phyloP scores from a whole-genome alignment of 1,140 invertebrate genomes.

The Wiebesia pumilae region DNA sequence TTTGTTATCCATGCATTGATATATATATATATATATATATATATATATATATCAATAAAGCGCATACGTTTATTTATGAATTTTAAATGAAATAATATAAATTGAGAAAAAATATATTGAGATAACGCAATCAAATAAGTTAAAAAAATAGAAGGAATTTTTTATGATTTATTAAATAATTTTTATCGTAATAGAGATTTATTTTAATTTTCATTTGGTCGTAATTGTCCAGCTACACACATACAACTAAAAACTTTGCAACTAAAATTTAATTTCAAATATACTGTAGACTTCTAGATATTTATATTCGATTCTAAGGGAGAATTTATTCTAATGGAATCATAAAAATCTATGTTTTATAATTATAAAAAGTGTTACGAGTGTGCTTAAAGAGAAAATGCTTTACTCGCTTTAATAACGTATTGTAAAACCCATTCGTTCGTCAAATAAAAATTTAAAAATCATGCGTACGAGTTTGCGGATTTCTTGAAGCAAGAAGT shows the following conservation, averaged over 20 bases:
- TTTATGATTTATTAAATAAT: neutral
- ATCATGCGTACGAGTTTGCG: neutral
- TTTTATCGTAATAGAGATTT: too few species aligned
- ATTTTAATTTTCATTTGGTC: too few species aligned
- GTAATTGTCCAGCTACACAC: too few species aligned
- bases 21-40: too few species aligned
- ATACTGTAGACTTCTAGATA: neutral
- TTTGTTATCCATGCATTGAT: too few species aligned
- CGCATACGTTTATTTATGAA: too few species aligned
- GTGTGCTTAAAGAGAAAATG: neutral
- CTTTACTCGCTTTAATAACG: neutral
- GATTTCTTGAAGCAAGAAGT: neutral
- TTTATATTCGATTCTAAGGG: neutral
- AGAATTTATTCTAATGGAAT: neutral
- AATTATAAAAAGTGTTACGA: neutral
- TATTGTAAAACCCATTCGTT: neutral
- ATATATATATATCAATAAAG: too few species aligned
- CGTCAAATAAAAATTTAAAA: neutral
- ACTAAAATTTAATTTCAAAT: neutral
- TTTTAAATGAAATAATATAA: too few species aligned
- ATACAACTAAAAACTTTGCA: neutral
- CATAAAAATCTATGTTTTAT: neutral
- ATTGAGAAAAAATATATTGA: too few species aligned
- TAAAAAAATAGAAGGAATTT: neutral
- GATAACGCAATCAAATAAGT: too few species aligned